phyloP scores from a whole-genome alignment of 1,140 invertebrate species.

The Hermatobates lingyangjiaoensis region DNA sequence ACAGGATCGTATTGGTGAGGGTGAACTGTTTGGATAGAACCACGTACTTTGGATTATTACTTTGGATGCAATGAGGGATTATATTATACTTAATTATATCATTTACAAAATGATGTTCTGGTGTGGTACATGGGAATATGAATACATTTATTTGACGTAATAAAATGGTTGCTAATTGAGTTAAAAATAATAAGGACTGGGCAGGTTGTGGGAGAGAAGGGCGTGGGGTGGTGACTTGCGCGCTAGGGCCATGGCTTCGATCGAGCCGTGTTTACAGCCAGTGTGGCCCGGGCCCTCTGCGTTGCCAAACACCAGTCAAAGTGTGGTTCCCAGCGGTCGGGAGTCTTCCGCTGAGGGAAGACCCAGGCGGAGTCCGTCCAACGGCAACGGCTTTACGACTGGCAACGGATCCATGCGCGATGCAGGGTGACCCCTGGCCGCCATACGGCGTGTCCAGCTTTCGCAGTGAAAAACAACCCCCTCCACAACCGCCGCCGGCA shows the following conservation, averaged over 20 bases:
- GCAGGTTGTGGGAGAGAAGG: constrained; percentile 3
- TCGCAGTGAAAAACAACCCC: constrained; percentile 3
- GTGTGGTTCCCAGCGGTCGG: constrained; percentile 20
- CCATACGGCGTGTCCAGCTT: constrained; percentile 7
- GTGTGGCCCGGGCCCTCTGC: background rate
- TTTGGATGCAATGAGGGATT: too few species aligned
- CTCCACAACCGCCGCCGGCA: constrained; percentile 4
- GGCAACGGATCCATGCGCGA: constrained; percentile 11
- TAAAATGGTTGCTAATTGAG: too few species aligned
- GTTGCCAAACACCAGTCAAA: constrained; percentile 6
- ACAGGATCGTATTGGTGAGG: too few species aligned
- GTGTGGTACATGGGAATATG: too few species aligned
- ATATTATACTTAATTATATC: too few species aligned
- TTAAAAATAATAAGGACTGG: too few species aligned
- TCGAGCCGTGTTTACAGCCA: background rate
- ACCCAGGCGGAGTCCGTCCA: constrained; percentile 11
- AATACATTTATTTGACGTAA: too few species aligned
- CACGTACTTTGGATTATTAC: too few species aligned
- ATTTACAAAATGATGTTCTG: too few species aligned
- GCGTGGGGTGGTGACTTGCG: background rate
- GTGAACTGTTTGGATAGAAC: too few species aligned
- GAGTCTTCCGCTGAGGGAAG: constrained; percentile 18
- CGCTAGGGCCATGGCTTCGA: background rate
- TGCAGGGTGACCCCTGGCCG: background rate
- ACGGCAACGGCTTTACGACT: constrained; percentile 10